phyloP scores from a whole-genome alignment of 2,113 vertebrate species.

The Bagarius yarrelli region DNA sequence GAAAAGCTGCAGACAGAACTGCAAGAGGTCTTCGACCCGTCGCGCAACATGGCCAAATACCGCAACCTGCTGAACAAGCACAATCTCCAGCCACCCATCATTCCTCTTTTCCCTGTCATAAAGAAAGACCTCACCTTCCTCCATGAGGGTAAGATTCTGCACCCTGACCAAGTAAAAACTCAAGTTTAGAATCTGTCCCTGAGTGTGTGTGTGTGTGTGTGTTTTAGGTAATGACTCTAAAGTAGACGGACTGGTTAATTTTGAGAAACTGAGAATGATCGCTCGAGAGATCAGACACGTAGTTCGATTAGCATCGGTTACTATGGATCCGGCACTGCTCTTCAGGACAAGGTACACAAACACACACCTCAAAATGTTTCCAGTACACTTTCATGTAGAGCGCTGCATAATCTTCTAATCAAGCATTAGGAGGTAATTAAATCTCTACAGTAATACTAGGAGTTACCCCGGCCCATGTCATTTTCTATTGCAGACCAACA shows the following conservation, averaged over 20 bases:
- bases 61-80: constrained; percentile 96
- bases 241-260: constrained; percentile 96
- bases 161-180: too few species aligned
- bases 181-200: not conserved
- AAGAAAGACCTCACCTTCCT: constrained; percentile 99
- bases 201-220: not conserved
- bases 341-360: constrained; percentile 87
- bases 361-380: not conserved
- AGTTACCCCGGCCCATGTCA: too few species aligned
- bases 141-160: constrained; percentile 84
- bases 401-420: not conserved
- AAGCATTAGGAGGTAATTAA: too few species aligned
- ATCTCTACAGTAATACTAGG: too few species aligned
- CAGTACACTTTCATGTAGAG: not conserved
- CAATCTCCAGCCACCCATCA: constrained; percentile 95
- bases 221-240: constrained; percentile 91
- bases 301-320: constrained; percentile 93
- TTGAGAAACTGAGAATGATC: constrained; percentile 98
- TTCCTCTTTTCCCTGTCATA: constrained; percentile 95
- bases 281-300: constrained; percentile 98
- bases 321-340: constrained; percentile 96
- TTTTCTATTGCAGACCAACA: too few species aligned
- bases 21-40: constrained; percentile 97
- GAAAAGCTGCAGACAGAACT: constrained; percentile 95
- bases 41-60: constrained; percentile 98